Percentiles rank a stretch among this genome's conserved stretches.
phyloP scores from a whole-genome alignment of 2,888 invertebrate species.

The Tetheella fluctuosa region DNA sequence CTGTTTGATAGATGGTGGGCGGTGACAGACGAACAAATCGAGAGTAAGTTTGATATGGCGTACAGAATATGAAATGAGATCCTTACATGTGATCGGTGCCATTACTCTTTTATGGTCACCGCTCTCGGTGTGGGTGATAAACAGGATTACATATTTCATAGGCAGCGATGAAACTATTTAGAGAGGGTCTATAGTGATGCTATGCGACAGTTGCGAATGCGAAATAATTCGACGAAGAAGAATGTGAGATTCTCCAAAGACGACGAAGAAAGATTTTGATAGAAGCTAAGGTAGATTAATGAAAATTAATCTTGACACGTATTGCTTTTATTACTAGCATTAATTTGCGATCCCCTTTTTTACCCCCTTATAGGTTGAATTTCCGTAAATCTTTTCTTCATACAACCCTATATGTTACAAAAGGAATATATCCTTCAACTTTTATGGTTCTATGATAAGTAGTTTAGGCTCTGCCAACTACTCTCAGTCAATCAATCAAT shows the following conservation, averaged over 20 bases:
- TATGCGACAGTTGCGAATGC: slow-evolving; percentile 12
- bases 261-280: no score
- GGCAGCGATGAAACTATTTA: slow-evolving; percentile 58
- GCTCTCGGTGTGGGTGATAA: slow-evolving; percentile 52
- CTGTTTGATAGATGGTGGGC: slow-evolving; percentile 33
- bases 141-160: slow-evolving; percentile 68
- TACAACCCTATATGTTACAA: no score
- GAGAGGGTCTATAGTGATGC: slow-evolving; percentile 24
- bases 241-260: not conserved
- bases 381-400: no score
- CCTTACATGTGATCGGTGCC: slow-evolving; percentile 47
- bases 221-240: not conserved
- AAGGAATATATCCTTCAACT: no score
- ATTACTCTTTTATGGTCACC: slow-evolving; percentile 54
- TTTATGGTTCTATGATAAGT: no score
- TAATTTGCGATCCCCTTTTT: no score
- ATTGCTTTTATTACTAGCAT: no score
- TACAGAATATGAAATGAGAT: slow-evolving; percentile 55
- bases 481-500: no score
- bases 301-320: no score
- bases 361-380: no score
- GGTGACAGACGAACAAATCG: slow-evolving; percentile 45
- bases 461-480: no score
- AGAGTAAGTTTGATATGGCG: slow-evolving; percentile 56
- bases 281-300: no score